Conservation (phyloP, 2,888 invertebrate genomes). For the Auanema sp. region DNA sequence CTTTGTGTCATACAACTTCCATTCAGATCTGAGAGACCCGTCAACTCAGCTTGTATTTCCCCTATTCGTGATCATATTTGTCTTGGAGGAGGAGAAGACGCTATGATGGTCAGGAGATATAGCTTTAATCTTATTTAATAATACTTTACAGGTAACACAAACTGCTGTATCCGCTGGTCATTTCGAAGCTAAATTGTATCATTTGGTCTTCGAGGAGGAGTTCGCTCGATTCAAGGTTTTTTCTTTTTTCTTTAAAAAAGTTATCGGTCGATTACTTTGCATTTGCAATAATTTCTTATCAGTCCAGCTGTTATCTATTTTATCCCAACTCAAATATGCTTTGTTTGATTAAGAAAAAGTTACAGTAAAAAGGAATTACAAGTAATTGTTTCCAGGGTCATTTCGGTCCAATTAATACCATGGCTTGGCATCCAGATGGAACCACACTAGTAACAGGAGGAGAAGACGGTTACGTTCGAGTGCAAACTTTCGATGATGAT, state of each 20-base stretch:
- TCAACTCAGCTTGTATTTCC: constrained; percentile 95
- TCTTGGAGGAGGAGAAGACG: constrained; percentile 98
- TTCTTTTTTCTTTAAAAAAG: constrained; percentile 6
- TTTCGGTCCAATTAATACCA: constrained; percentile 98
- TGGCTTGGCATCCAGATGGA: constrained; percentile 96
- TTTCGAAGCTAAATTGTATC: constrained; percentile 92
- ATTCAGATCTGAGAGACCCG: constrained; percentile 80
- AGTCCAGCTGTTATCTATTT: not conserved
- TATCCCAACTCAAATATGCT: not conserved
- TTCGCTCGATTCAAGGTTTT: constrained; percentile 84
- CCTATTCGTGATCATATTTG: constrained; percentile 91
- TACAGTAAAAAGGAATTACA: not conserved
- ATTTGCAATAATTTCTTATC: constrained; percentile 1
- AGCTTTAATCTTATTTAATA: not conserved
- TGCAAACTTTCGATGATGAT: constrained; percentile 91
- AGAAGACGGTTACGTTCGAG: constrained; percentile 95
- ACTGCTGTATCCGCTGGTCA: constrained; percentile 91
- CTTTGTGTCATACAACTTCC: not conserved
- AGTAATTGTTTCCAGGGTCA: constrained; percentile 73
- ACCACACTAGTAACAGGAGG: constrained; percentile 92
- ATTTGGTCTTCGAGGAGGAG: constrained; percentile 92
- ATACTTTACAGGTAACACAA: constrained; percentile 72
- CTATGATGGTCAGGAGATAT: constrained; percentile 82
- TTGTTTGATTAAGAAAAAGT: too few species aligned
- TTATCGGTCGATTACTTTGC: not conserved